A percentile compares a stretch with the other conserved stretches of the same genome.
Evolutionary conservation across 2,113 vertebrate species (phyloP).

Genomic region (Meleagris gallopavo): DNA sequence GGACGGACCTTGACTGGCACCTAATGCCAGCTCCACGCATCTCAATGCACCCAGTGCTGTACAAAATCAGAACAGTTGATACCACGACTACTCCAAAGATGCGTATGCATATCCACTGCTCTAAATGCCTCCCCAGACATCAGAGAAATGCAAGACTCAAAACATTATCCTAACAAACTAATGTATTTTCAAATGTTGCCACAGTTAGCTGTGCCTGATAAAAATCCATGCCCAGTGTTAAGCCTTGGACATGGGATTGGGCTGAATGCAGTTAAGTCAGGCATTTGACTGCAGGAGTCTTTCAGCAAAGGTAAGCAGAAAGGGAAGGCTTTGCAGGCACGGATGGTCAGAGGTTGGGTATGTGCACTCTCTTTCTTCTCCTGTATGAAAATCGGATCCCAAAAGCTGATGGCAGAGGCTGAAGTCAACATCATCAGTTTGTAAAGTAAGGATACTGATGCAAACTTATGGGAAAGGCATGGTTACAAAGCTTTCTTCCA

Average conservation of each 20-base stretch:
- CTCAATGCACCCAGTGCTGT: neutral
- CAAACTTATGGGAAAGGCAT: neutral
- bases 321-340: neutral
- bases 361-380: neutral
- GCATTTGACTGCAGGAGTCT: neutral
- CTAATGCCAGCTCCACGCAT: neutral
- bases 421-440: neutral
- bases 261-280: neutral
- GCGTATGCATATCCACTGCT: neutral
- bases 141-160: neutral
- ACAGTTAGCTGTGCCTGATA: neutral
- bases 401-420: neutral
- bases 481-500: neutral
- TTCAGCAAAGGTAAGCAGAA: neutral
- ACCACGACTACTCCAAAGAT: neutral
- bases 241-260: fast-evolving
- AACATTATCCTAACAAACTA: neutral
- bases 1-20: neutral
- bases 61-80: neutral
- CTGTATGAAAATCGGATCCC: neutral
- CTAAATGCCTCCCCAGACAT: neutral
- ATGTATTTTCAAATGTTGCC: neutral
- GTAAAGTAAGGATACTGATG: neutral
- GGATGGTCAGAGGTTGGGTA: neutral
- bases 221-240: neutral